Base-by-base conservation (phyloP, 2,888 invertebrate genomes). In the Agrotis exclamationis region DNA sequence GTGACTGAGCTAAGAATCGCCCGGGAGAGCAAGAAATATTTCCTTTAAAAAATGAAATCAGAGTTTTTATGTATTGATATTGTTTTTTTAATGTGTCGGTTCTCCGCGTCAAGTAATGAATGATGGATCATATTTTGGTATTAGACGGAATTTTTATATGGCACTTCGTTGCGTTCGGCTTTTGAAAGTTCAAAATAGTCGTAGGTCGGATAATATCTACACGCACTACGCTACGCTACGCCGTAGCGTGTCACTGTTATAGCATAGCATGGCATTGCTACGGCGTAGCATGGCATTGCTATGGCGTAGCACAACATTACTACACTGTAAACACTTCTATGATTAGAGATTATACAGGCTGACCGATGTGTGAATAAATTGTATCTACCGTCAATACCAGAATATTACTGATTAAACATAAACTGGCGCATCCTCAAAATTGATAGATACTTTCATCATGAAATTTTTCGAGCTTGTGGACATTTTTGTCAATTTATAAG, bases 1-100 rank as follows among this genome's bases (percentile, higher is more conserved):
- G 63, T 58, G 65, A 73, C 74, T 63, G 70, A 39, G 44, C 65
- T 63, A 60, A 64, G 74, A 74, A 76, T 72, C 24, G 20, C 53
- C 50, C 18, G 54, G 28, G 53, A 53, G 13, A 0, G 14, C 39
- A 68, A 59, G 44, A 63, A 66, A 79, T 72, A 65, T 58, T 50
- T 71, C 22, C 56, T 20, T 63, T 70, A 66, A 57, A 57, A 22
- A 65, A 77, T 77, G 53, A 60, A 57, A 48, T 64, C 22, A 5
- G 1, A 5, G 3, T 44, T 54, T 68, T 51, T 63, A 18, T 59
- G 3, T 47, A 69, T 69, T 45, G 44, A 39, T 51, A 68, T 69
- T 50, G 45, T 60, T 76, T 50, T 11, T 39, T 18, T 57, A 70
- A 75, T 64, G 22, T 47, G 68, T 24, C 11, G 18, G 60, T 62